Base-by-base conservation (phyloP, 2,888 invertebrate species). In the Coremacera marginata region DNA sequence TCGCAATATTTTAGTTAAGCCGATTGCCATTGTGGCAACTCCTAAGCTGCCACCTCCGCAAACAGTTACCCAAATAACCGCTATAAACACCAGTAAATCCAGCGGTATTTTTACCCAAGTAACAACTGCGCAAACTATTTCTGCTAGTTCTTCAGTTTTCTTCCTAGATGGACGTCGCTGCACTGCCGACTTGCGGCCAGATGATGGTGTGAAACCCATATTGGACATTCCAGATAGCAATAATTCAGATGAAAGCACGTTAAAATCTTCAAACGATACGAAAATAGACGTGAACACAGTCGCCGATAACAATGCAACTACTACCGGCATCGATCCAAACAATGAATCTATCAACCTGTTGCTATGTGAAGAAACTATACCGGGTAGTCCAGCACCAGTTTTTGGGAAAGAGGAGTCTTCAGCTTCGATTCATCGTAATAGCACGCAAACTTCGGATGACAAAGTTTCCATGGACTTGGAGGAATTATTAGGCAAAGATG, bases 351-450 rank as follows among this genome's bases (percentile, higher is more conserved):
- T 94, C 81, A 95, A 95, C 75, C 90, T 96, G 79, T 88, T 97
- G 81, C 90, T 96, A 14, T 97, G 97, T 88, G 95, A 96, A 87
- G 97, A 97, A 90, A 96, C 95, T 34, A 96, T 97, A 86, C 97
- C 96, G 0, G 95, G 96, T 27, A 96, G 96, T 86, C 96, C 96
- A 5, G 94, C 95, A 65, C 94, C 95, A 0, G 85, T 79, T 44
- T 92, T 93, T 27, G 67, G 87, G 78, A 78, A 80, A 63, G 82
- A 85, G 76, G 80, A 83, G 55, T 25, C 27, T 11, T 22, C 16
- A 16, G 14, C 49, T 0, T 51, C 72, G 5, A 7, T 49, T 19
- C 62, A 60, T 49, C 67, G 67, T 8, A 52, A 25, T 19, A 65
- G 67, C 16, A 65, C 67, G 5, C 74, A 55, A 22, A 25, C 74